phyloP scores from a whole-genome alignment of 2,888 invertebrate genomes.

The Orthosia cruda region DNA sequence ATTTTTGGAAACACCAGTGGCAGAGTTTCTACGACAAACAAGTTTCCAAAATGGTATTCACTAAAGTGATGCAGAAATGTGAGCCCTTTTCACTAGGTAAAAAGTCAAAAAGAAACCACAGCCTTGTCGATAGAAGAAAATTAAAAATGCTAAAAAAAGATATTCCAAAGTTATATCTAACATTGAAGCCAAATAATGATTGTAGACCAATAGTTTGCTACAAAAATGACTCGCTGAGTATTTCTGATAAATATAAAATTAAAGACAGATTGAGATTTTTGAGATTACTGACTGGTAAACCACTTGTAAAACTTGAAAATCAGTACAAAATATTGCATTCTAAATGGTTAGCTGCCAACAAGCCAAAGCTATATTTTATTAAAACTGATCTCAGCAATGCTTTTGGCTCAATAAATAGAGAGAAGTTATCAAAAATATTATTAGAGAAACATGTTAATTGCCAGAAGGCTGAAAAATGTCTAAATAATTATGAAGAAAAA shows the following conservation, averaged over 20 bases:
- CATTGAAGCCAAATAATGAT: constrained; percentile 84
- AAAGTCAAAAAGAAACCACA: constrained; percentile 74
- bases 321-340: constrained; percentile 76
- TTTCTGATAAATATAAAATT: constrained; percentile 81
- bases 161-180: constrained; percentile 84
- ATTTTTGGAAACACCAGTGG: constrained; percentile 87
- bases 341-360: constrained; percentile 80
- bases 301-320: constrained; percentile 78
- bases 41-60: constrained; percentile 80
- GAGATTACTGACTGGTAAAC: constrained; percentile 76
- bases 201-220: constrained; percentile 87
- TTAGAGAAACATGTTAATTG: constrained; percentile 76
- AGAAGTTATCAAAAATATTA: constrained; percentile 82
- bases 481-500: constrained; percentile 79
- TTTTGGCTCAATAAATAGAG: constrained; percentile 87
- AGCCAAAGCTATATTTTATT: constrained; percentile 87
- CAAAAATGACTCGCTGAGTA: constrained; percentile 75
- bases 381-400: constrained; percentile 89
- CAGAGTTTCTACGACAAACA: constrained; percentile 87
- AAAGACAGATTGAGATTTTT: constrained; percentile 83
- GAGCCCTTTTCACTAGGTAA: constrained; percentile 78
- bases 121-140: constrained; percentile 71
- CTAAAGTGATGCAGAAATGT: constrained; percentile 79
- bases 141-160: constrained; percentile 77
- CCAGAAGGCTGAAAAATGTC: constrained; percentile 78